phyloP scores from a whole-genome alignment of 1,140 invertebrate species.

The Drosophila tsacasi region DNA sequence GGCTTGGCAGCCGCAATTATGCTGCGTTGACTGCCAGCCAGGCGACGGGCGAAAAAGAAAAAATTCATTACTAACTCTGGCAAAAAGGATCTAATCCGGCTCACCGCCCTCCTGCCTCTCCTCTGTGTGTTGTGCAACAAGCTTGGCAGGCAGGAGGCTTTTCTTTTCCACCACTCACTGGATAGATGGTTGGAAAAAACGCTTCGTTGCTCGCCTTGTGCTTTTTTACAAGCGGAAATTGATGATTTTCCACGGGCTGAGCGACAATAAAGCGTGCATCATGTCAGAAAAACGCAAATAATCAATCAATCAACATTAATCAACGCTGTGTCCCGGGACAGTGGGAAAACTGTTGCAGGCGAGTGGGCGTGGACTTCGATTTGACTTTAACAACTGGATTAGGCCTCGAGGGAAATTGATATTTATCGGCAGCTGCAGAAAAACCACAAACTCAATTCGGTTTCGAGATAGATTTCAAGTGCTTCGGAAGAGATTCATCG shows the following conservation, averaged over 20 bases:
- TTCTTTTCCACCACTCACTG: constrained; percentile 38
- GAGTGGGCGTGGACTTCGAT: constrained; percentile 6
- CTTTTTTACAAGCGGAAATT: constrained; percentile 83
- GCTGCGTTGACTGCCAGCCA: constrained; percentile 47
- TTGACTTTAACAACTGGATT: constrained; percentile 63
- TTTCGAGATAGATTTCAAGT: constrained; percentile 26
- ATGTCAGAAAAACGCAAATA: constrained; percentile 83
- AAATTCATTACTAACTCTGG: constrained; percentile 69
- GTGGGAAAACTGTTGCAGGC: constrained; percentile 56
- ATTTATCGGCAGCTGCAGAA: constrained; percentile 33
- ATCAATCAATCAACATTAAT: constrained; percentile 84
- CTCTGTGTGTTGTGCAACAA: constrained; percentile 39
- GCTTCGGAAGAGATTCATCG: constrained; percentile 21
- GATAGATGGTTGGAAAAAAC: constrained; percentile 20
- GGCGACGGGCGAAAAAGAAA: constrained; percentile 32
- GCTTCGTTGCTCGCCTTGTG: constrained; percentile 69
- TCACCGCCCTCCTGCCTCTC: neutral
- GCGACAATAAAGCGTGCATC: constrained; percentile 80
- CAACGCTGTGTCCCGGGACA: constrained; percentile 50
- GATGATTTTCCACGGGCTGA: constrained; percentile 77
- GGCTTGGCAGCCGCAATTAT: constrained; percentile 69
- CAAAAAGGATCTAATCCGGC: constrained; percentile 9
- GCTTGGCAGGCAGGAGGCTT: constrained; percentile 40
- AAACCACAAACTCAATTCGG: constrained; percentile 20
- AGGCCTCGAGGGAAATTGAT: constrained; percentile 43